Evolutionary conservation across 2,888 invertebrate species (phyloP), one percentile per base, ranked within the genome.

Genomic region (Eurytoma adleriae): DNA sequence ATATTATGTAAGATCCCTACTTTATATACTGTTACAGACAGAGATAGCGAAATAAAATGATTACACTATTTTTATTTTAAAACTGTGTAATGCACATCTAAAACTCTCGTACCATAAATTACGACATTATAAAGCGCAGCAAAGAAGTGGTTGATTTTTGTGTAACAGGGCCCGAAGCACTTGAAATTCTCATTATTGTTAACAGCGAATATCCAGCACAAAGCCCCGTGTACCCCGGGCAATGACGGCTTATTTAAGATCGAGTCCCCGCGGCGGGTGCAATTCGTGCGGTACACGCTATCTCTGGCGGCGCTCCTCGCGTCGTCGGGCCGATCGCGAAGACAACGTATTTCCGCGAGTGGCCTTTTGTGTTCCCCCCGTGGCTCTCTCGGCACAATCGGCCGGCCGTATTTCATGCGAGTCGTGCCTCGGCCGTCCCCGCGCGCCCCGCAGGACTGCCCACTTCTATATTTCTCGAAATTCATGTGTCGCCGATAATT

Each of bases 341-440:
- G 72, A 76, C 80, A 77, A 76, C 72, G 50, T 72, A 80, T 80
- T 80, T 80, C 80, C 77, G 69, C 80, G 80, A 77, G 73, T 64
- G 71, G 71, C 24, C 67, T 72, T 75, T 76, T 76, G 71, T 80
- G 75, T 67, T 61, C 50, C 20, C n/a, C 50, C 40, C 52, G 40
- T n/a, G n/a, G 24, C 40, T 16, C 13, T 3, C 52, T 27, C 40
- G 50, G 75, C 77, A 68, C 71, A 80, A 67, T 76, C 76, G 69
- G 62, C 10, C 57, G 57, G 52, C 75, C 74, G 79, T 81, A 81
- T 81, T 75, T 81, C 81, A 81, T 81, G 71, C 81, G 68, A 81
- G 79, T 81, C 79, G 81, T 81, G 81, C 81, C 30, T 30, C 30
- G 30, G 30, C 40, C 40, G 69, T 74, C 75, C 67, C 62, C 54